Base-by-base conservation (phyloP, 2,888 invertebrate species). In the Amblyjoppa fuscipennis region DNA sequence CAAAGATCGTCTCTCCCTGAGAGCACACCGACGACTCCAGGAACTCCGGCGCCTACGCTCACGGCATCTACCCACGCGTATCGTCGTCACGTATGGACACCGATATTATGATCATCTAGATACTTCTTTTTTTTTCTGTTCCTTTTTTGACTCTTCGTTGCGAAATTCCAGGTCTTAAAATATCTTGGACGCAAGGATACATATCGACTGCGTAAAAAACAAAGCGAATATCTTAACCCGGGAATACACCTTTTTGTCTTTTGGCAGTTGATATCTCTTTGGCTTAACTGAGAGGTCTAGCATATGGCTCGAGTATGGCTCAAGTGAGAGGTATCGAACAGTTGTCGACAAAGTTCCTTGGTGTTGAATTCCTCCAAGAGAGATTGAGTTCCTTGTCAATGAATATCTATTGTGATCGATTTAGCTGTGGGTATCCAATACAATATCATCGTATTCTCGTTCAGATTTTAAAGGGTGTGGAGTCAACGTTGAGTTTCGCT, bases 51-150 rank as follows among this genome's bases (percentile, higher is more conserved):
- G 71, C 83, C 82, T 73, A 85, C 85, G 82, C 83, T 83, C 34
- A 28, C n/a, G 38, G 3, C 7, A 71, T 73, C 85, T 83, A 38
- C 85, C 85, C 85, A 85, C 83, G 49, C 71, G 49, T 76, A 75
- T 71, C 76, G 64, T 80, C 76, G 64, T 80, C 76, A 80, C 83
- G 76, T 80, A 83, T 83, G 83, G 85, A 83, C 79, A 83, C 66
- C 75, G 68, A 83, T 76, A 85, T 85, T 85, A 85, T 82, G 79
- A 76, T 74, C 73, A 53, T 31, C 69, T 51, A 51, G 64, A 34
- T 45, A 41, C 31, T 25, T 38, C 53, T 38, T 68, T 53, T 64
- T 64, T 61, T 53, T 53, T 20, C 28, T 81, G 31, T 75, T 38
- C 20, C 64, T 20, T 51, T 59, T 49, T 61, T 61, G 69, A 34